These are phyloP conservation scores for Parazoanthus atlanticus DNA, from an alignment of 92 coral and sea anemone genomes.

Conservation along the genomic window DNA sequence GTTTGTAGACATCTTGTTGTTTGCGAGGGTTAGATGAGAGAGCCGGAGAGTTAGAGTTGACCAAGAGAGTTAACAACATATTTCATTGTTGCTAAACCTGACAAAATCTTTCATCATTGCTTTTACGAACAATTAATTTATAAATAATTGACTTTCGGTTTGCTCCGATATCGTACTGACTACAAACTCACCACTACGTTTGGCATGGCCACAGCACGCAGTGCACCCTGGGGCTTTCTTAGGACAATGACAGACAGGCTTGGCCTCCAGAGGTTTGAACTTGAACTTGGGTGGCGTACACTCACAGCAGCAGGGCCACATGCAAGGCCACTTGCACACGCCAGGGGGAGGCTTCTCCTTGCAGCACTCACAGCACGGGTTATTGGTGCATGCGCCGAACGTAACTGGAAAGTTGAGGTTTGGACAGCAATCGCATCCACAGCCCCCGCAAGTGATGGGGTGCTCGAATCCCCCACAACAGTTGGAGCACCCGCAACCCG, in stretches of 20 bases:
- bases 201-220: slow-evolving; percentile 54
- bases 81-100: no score
- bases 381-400: slow-evolving; percentile 83
- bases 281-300: slow-evolving; percentile 90
- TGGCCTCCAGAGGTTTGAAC: slow-evolving; percentile 83
- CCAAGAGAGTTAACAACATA: no score
- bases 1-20: no score
- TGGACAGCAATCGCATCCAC: slow-evolving; percentile 83
- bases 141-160: not conserved
- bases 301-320: slow-evolving; percentile 94
- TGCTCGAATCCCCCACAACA: slow-evolving; percentile 86
- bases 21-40: no score
- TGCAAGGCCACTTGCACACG: slow-evolving; percentile 90
- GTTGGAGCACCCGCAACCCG: slow-evolving; percentile 77
- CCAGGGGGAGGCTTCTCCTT: slow-evolving; percentile 84
- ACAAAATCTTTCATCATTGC: no score
- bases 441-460: slow-evolving; percentile 79
- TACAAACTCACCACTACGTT: not conserved
- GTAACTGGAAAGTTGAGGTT: slow-evolving; percentile 80
- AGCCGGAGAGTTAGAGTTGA: no score
- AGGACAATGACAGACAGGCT: slow-evolving; percentile 85
- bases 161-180: not conserved
- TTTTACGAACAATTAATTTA: not conserved
- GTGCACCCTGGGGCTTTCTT: slow-evolving; percentile 58
- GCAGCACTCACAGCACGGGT: slow-evolving; percentile 85